phyloP scores from a whole-genome alignment of 2,797 vertebrate species.

The Enteromius thamalakanensis region DNA sequence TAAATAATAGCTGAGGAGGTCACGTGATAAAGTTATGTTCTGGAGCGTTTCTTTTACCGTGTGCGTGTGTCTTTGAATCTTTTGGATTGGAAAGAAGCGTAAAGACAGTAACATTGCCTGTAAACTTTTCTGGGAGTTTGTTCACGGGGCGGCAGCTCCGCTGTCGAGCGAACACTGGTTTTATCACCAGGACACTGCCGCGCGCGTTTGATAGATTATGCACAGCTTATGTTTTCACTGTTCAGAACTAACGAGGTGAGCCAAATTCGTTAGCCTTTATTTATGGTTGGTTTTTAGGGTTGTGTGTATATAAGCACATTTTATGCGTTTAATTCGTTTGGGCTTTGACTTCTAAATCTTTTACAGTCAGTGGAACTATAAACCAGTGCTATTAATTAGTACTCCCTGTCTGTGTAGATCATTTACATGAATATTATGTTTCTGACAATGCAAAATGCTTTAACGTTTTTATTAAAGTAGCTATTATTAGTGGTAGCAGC shows the following conservation, averaged over 20 bases:
- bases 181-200: constrained; percentile 9
- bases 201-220: neutral
- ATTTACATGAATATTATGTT: neutral
- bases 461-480: neutral
- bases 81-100: neutral
- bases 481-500: neutral
- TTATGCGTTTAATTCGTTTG: neutral
- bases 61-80: neutral
- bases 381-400: neutral
- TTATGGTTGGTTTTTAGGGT: neutral
- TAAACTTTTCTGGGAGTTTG: neutral
- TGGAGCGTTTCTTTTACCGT: neutral
- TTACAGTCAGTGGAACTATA: neutral
- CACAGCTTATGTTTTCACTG: neutral
- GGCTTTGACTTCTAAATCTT: neutral
- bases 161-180: constrained; percentile 31
- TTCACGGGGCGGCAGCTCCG: neutral
- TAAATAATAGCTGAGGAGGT: constrained; percentile 23
- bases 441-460: neutral
- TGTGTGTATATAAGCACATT: neutral
- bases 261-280: neutral
- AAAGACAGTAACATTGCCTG: neutral
- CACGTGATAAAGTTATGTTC: neutral
- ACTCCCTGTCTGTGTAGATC: neutral
- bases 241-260: neutral